Evolutionary conservation across 1,140 invertebrate genomes (phyloP), one percentile per base, ranked within the genome.

Genomic region (Anastrepha ludens): DNA sequence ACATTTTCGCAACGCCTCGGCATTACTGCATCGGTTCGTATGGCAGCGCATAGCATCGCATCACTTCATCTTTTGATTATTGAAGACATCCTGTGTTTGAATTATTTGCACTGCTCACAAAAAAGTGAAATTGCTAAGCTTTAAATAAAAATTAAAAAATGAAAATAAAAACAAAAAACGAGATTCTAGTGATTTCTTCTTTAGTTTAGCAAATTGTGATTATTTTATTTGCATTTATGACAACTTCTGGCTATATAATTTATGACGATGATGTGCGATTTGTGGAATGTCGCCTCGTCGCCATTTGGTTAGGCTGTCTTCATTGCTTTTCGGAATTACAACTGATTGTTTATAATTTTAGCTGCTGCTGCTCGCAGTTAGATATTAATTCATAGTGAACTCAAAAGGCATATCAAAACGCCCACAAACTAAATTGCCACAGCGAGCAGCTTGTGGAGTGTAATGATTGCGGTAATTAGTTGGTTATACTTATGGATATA

Each of bases 201-300:
- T 70, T 15, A 70, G 9, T 44, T 70, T 29, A 17, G 62, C 62
- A 41, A 13, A 41, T 81, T 17, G 74, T 13, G 74, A 81, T 81
- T 81, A 81, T 81, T 81, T 81, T 81, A 81, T 50, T 81, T 81
- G 74, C 17, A 17, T 47, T 50, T 55, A 20, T 81, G 47, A 81
- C 74, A 81, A 55, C 17, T 44, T 20, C 74, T 55, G 47, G 17
- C 44, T 81, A 55, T 74, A 81, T 81, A 81, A 81, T 55, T 81
- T 81, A 81, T 81, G 74, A 81, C 44, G 74, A 81, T 81, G 74
- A 81, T 81, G 74, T 81, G 50, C 74, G 74, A 81, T 81, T 81
- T 81, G 74, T 81, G 74, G 74, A 81, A 81, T 81, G 74, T 81
- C 74, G 74, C 74, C 50, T 50, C 74, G 74, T 55, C 74, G 74